Evolutionary conservation across 2,888 invertebrate species (phyloP), one percentile per base, ranked within the genome.

Genomic region (Leptinotarsa juncta): DNA sequence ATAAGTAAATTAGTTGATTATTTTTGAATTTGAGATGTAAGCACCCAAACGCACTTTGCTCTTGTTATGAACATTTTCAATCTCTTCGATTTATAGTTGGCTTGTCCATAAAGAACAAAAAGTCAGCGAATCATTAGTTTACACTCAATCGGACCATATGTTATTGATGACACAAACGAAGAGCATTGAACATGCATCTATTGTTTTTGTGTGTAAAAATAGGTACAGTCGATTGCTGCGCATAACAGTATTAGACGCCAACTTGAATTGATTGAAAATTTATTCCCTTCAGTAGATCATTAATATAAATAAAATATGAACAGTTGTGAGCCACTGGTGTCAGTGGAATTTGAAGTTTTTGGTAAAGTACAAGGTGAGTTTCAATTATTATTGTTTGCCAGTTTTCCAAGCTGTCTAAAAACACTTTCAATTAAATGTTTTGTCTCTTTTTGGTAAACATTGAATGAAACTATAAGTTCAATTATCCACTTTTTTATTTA

Each of bases 281-380:
- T 62, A 18, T 48, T 66, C 62, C 42, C 55, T n/a, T 53, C 50
- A 50, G 32, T 20, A 18, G 55, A 68, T 18, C 50, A 51, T 26
- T 16, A 15, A 15, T 42, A 57, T 23, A 67, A 72, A 74, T 42
- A 67, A 72, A 74, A 74, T 51, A 78, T 76, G 78, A 80, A 67
- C 70, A 80, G 79, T 50, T 88, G 90, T 76, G 92, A 91, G 83
- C 90, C 90, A 72, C 89, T 95, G 80, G 92, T 94, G 62, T 95
- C 96, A 55, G 94, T 95, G 60, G 96, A 97, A 84, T 97, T 96
- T 86, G 96, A 97, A 89, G 96, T 97, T 75, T 96, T 91, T 85
- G 97, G 97, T 73, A 94, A 94, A 89, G 96, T 97, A 53, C 96
- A 96, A 93, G 96, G 96, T 96, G 89, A 87, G 88, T 83, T 66